Evolutionary conservation across 2,888 invertebrate genomes (phyloP).

Genomic region (Plemyria rubiginata): DNA sequence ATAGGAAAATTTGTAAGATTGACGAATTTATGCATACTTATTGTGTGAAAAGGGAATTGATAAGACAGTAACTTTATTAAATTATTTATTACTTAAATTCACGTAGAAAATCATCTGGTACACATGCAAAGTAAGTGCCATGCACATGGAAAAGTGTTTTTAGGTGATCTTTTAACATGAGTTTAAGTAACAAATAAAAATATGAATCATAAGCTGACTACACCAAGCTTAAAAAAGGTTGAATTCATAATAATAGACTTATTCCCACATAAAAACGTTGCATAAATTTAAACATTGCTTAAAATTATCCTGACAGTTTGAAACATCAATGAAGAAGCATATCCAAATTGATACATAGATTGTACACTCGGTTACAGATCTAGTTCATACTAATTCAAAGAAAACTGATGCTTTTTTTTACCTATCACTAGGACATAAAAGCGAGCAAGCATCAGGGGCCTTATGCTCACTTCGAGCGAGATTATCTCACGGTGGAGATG

Average conservation of each 20-base stretch:
- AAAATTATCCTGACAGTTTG: no score
- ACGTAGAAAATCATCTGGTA: not conserved
- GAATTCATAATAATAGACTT: not conserved
- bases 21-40: not conserved
- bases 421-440: no score
- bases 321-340: no score
- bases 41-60: slow-evolving; percentile 9
- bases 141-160: no score
- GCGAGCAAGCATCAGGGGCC: no score
- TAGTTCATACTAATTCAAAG: no score
- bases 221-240: not conserved
- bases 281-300: not conserved
- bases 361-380: no score
- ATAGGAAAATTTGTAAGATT: not conserved
- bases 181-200: not conserved
- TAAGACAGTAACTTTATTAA: not conserved
- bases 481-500: no score
- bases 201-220: not conserved
- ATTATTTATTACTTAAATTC: not conserved
- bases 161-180: not conserved
- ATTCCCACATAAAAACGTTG: not conserved
- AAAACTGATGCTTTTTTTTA: no score
- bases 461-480: no score
- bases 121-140: no score
- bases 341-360: no score